Percentiles rank a stretch among this genome's conserved stretches.
Evolutionary conservation across 2,797 vertebrate species (phyloP).

Genomic region (Halcyon smyrnensis): DNA sequence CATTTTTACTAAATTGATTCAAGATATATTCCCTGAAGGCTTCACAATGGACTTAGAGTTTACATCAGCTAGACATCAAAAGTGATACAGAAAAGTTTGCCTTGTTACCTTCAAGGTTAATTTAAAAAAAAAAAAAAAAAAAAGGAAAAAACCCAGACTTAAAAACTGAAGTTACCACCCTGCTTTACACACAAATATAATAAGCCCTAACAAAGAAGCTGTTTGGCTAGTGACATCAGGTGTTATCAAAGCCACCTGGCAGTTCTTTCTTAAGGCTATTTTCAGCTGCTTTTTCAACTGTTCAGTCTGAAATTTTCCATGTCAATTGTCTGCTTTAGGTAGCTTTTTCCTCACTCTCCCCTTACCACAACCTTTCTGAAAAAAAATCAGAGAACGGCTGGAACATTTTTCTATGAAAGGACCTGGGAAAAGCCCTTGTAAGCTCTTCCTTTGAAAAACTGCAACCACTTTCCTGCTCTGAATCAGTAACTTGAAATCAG

Average conservation of each 20-base stretch:
- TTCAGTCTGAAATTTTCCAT: background rate
- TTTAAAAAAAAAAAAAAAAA: background rate
- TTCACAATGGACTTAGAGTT: conserved; percentile 6
- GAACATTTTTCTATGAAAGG: background rate
- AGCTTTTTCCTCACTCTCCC: background rate
- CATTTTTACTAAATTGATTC: conserved; percentile 41
- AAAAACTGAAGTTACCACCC: background rate
- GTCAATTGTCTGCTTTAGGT: background rate
- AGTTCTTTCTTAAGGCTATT: background rate
- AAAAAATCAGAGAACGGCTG: background rate
- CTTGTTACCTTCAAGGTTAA: background rate
- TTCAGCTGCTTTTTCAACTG: background rate
- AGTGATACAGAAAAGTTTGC: background rate
- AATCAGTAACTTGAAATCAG: background rate
- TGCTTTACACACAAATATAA: background rate
- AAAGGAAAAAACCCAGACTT: background rate
- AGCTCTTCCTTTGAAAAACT: background rate
- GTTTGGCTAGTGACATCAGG: background rate
- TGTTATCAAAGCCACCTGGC: background rate
- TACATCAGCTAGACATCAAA: background rate
- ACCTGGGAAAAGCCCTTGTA: background rate
- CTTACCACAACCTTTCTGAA: background rate
- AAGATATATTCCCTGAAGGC: conserved; percentile 34
- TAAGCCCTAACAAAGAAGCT: background rate
- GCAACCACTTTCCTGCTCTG: background rate